Evolutionary conservation across 2,888 invertebrate species (phyloP).

Genomic region (Anodontia alba): DNA sequence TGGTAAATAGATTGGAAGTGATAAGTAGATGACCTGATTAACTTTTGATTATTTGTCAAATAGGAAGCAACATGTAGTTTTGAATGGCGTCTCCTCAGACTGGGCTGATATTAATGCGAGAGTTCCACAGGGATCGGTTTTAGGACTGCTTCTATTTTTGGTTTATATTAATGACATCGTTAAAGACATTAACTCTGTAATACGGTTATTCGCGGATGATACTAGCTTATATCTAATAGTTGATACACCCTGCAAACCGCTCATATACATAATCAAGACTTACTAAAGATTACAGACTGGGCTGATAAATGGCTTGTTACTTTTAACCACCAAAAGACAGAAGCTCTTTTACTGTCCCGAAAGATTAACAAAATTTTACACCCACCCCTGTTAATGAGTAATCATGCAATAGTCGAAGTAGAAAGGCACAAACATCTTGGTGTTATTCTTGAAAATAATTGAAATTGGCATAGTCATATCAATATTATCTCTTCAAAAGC

Average conservation of each 20-base stretch:
- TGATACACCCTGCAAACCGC: not conserved
- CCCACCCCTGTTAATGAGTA: not conserved
- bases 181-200: not conserved
- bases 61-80: too few species aligned
- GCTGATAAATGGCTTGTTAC: not conserved
- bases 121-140: not conserved
- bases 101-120: not conserved
- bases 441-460: too few species aligned
- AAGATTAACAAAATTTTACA: not conserved
- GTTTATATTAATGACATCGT: not conserved
- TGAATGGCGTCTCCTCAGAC: too few species aligned
- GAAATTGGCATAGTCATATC: too few species aligned
- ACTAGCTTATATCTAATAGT: not conserved
- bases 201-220: not conserved
- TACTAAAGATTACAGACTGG: too few species aligned
- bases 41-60: too few species aligned
- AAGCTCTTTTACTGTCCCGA: not conserved
- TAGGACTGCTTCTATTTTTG: not conserved
- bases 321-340: not conserved
- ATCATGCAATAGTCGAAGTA: not conserved
- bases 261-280: too few species aligned
- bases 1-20: too few species aligned
- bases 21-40: too few species aligned
- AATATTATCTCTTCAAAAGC: too few species aligned
- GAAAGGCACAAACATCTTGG: not conserved